Percentiles rank a stretch among this genome's conserved stretches.
Conservation (phyloP, 1,140 invertebrate genomes). For the Stenopsyche tienmushanensis region DNA sequence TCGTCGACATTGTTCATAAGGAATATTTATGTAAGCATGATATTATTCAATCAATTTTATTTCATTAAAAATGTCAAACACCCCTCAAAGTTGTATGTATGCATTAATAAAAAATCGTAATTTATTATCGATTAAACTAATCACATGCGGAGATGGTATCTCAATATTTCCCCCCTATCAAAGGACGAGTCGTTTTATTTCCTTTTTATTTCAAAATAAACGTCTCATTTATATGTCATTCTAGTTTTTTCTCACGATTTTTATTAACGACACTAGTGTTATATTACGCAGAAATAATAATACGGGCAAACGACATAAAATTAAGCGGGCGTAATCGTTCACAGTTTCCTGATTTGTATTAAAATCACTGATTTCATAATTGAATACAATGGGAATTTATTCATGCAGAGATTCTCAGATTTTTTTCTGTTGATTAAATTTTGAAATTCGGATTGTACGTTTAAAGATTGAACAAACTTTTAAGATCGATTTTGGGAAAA, state of each 20-base stretch:
- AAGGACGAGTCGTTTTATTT: conserved; percentile 26
- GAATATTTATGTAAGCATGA: background rate
- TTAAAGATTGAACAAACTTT: too few species aligned
- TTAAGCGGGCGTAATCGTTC: conserved; percentile 22
- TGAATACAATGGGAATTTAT: too few species aligned
- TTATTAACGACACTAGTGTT: conserved; percentile 18
- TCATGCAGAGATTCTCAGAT: too few species aligned
- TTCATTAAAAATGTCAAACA: background rate
- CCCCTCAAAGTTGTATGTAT: too few species aligned
- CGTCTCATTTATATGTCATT: conserved; percentile 31
- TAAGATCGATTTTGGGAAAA: too few species aligned
- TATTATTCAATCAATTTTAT: background rate
- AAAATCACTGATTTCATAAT: too few species aligned
- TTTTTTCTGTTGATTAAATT: too few species aligned
- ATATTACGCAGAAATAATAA: conserved; percentile 29
- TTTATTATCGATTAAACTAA: conserved; percentile 9
- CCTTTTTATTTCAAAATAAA: conserved; percentile 36
- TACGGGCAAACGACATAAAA: conserved; percentile 26
- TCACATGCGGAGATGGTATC: too few species aligned
- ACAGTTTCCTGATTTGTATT: too few species aligned
- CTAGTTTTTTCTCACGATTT: conserved; percentile 28
- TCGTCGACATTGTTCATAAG: background rate
- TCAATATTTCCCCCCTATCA: too few species aligned
- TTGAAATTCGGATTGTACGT: too few species aligned
- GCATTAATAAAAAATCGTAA: background rate